These are phyloP conservation scores for Scyliorhinus canicula DNA, from an alignment of 2,797 vertebrate species.

Conservation along the genomic window DNA sequence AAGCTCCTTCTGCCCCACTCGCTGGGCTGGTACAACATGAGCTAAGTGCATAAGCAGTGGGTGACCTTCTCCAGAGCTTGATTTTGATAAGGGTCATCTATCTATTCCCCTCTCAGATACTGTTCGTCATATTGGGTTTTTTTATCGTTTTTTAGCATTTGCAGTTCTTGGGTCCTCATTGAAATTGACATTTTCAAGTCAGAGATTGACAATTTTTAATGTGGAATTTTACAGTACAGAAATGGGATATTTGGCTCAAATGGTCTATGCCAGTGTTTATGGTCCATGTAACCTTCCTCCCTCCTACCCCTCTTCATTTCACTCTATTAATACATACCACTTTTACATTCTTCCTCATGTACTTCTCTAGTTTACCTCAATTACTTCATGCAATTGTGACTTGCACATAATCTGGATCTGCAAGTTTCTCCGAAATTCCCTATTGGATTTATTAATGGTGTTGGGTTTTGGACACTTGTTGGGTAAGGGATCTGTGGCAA, in stretches of 20 bases:
- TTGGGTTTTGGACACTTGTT: background rate
- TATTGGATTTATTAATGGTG: background rate
- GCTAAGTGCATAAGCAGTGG: too few species aligned
- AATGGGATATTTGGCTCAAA: too few species aligned
- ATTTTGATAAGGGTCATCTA: background rate
- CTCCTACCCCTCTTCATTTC: background rate
- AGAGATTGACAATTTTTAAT: too few species aligned
- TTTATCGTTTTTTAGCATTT: background rate
- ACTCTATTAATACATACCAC: too few species aligned
- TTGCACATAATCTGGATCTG: background rate
- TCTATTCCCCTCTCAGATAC: background rate
- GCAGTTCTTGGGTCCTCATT: background rate
- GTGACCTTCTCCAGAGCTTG: background rate
- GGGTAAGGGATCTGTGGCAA: background rate
- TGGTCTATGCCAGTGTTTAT: too few species aligned
- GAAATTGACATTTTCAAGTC: background rate
- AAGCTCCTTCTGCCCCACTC: background rate
- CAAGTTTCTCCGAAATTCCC: background rate
- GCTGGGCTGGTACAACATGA: background rate
- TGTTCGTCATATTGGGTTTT: background rate
- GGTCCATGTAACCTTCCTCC: background rate
- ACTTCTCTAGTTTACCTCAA: background rate
- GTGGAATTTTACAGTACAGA: too few species aligned
- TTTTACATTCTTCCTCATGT: too few species aligned
- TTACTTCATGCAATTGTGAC: background rate